These are phyloP conservation scores for Irena cyanogastra DNA, from an alignment of 2,113 vertebrate genomes.

Conservation along the genomic window DNA sequence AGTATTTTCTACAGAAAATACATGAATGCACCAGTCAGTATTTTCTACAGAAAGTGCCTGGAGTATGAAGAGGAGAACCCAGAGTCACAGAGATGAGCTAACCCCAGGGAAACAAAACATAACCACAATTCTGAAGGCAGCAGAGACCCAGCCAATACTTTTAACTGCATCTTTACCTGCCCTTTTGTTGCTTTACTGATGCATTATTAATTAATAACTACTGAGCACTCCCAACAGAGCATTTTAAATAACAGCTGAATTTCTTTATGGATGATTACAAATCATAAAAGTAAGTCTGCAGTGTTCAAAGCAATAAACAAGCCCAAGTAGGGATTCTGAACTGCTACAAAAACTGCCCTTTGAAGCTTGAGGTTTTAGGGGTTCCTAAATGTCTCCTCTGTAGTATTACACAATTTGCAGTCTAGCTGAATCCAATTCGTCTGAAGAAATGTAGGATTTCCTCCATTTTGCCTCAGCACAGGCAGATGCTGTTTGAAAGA, in stretches of 20 bases:
- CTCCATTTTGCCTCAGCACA: not conserved
- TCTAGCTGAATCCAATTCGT: slow-evolving; percentile 17
- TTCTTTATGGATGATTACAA: slow-evolving; percentile 41
- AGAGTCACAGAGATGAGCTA: not conserved
- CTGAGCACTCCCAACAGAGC: slow-evolving; percentile 41
- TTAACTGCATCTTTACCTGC: not conserved
- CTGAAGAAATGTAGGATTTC: not conserved
- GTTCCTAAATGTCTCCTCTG: not conserved
- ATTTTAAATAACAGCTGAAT: slow-evolving; percentile 62
- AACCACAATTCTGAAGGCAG: slow-evolving; percentile 31
- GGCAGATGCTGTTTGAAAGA: not conserved
- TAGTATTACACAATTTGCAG: not conserved
- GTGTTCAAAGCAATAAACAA: slow-evolving; percentile 48
- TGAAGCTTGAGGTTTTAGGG: slow-evolving; percentile 6
- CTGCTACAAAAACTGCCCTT: slow-evolving; percentile 45
- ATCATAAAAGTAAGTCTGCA: slow-evolving; percentile 3
- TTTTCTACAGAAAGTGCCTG: not conserved
- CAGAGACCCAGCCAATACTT: not conserved
- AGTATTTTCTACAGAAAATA: not conserved
- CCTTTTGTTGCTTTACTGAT: slow-evolving; percentile 47
- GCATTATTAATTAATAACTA: slow-evolving; percentile 69
- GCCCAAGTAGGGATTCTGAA: not conserved
- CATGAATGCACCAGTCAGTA: not conserved
- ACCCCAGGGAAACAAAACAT: not conserved
- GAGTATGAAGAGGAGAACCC: not conserved